Percentiles rank a stretch among this genome's conserved stretches.
Conservation (phyloP, 2,797 vertebrate species). For the Molossus molossus region DNA sequence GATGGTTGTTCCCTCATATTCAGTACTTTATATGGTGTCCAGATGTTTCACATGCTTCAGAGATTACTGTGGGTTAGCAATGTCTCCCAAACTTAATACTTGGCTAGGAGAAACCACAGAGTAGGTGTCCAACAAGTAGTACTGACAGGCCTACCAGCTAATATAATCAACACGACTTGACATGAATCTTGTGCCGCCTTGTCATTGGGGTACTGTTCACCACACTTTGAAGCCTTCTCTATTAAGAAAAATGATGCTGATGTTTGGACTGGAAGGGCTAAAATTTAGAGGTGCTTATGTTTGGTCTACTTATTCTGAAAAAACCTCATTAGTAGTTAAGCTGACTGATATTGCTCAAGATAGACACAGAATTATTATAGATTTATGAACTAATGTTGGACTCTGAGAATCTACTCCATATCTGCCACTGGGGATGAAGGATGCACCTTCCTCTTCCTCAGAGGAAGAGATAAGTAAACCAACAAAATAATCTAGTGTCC, state of each 20-base stretch:
- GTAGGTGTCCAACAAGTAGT: neutral
- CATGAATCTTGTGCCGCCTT: neutral
- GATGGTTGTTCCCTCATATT: constrained; percentile 11
- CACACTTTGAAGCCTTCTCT: neutral
- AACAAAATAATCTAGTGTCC: neutral
- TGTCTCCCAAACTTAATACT: constrained; percentile 24
- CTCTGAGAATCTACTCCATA: neutral
- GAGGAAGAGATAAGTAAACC: neutral
- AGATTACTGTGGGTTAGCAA: neutral
- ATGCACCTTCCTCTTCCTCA: neutral
- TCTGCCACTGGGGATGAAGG: neutral
- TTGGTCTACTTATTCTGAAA: neutral
- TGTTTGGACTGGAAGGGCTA: neutral
- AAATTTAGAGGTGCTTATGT: constrained; percentile 6
- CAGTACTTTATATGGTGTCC: neutral
- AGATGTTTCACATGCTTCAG: constrained; percentile 20
- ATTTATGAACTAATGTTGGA: constrained; percentile 3
- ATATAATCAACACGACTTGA: neutral
- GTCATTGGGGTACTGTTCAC: neutral
- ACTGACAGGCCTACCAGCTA: neutral
- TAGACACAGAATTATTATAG: neutral
- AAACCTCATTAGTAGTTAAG: neutral
- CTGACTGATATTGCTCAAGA: neutral
- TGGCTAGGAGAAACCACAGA: constrained; percentile 15
- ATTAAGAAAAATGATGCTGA: neutral